Percentiles rank a stretch among this genome's conserved stretches.
Conservation (phyloP, 53 echinoderm and acorn worm genomes). For the Temnopleurus reevesii region DNA sequence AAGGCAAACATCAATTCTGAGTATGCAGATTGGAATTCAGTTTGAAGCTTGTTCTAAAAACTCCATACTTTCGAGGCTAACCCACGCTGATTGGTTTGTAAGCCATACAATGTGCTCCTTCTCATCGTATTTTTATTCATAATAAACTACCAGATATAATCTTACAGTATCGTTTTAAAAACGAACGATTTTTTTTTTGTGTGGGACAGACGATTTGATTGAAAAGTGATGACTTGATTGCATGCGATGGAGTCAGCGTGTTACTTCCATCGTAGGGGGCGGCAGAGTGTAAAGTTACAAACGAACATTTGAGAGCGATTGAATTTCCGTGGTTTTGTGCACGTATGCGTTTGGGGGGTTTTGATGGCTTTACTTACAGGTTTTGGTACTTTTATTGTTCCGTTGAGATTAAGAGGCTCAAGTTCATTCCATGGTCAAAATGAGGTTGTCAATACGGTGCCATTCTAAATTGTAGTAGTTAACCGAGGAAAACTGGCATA, state of each 20-base stretch:
- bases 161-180: constrained; percentile 40
- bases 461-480: too few species aligned
- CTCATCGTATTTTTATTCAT: constrained; percentile 14
- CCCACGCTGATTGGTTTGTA: background rate
- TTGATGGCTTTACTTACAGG: background rate
- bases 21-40: background rate
- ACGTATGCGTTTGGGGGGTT: background rate
- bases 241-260: constrained; percentile 7
- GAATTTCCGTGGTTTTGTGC: background rate
- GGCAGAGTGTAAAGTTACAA: background rate
- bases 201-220: constrained; percentile 25
- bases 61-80: background rate
- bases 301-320: background rate
- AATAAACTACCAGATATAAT: constrained; percentile 28
- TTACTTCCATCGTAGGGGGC: constrained; percentile 42
- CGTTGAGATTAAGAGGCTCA: background rate
- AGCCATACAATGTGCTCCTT: constrained; percentile 25
- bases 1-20: background rate
- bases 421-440: background rate
- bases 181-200: constrained; percentile 17
- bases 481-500: too few species aligned
- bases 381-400: background rate
- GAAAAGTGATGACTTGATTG: constrained; percentile 41
- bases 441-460: background rate
- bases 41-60: background rate